Evolutionary conservation across 1,140 invertebrate genomes (phyloP).

Genomic region (Tetramorium parvispinum): DNA sequence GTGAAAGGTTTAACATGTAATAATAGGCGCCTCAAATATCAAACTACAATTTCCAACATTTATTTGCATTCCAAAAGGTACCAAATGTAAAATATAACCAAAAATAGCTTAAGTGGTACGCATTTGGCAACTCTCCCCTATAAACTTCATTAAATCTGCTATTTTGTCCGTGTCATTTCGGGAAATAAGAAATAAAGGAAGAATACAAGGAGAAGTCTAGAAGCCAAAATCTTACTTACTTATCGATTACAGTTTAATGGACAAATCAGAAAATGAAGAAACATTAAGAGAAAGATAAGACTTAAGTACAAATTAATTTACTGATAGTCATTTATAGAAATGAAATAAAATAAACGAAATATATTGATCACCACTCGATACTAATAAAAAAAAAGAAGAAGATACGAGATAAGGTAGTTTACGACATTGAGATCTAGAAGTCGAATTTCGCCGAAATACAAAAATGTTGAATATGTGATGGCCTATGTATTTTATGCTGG

Average conservation of each 20-base stretch:
- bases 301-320: constrained; percentile 9
- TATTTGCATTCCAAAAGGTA: no score
- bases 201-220: constrained; percentile 21
- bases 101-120: no score
- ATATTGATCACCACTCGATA: neutral
- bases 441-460: constrained; percentile 7
- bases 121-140: no score
- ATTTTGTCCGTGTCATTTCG: no score
- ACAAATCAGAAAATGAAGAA: neutral
- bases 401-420: neutral
- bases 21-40: no score
- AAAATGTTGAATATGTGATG: constrained; percentile 5
- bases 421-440: neutral
- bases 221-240: constrained; percentile 9
- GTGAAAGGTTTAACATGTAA: no score
- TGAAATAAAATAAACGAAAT: no score
- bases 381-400: neutral
- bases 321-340: neutral
- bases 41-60: no score
- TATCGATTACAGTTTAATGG: neutral
- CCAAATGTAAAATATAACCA: no score
- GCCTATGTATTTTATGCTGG: neutral
- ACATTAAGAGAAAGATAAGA: neutral
- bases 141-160: no score
- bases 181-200: constrained; percentile 48